Evolutionary conservation across 2,797 vertebrate genomes (phyloP), one percentile per base, ranked within the genome.

Genomic region (Ibycter americanus): DNA sequence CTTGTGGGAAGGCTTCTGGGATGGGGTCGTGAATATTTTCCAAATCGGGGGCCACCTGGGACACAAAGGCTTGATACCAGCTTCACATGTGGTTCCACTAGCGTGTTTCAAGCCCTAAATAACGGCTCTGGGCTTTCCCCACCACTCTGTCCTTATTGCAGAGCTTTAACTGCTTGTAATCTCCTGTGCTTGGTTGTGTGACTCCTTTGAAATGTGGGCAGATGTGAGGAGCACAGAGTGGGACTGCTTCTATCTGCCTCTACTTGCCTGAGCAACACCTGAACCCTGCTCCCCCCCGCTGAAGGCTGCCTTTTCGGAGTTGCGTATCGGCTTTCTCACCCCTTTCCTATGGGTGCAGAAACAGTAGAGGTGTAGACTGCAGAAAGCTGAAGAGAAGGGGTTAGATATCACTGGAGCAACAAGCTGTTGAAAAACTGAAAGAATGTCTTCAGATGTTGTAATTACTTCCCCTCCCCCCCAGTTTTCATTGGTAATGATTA

Each of bases 401-500:
- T 34, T 67, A 61, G 42, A 38, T 38, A 40, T 42, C 54, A 56
- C 29, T 54, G 65, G 9, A 58, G 19, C 29, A 81, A 34, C 13
- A 62, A 71, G 9, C 22, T 58, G 32, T 32, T 15, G 52, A 61
- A 86, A 86, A 76, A 32, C 8, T 63, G 23, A 67, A 91, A 90
- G 10, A 73, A 76, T 31, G 26, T n/a, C 47, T 81, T 90, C 22
- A 46, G 26, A 67, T 67, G 4, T 20, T 87, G 36, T 83, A 42
- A 52, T 49, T 72, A 14, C 11, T 20, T 1, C 2, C 7, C 23
- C 6, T 2, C 0, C 4, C 16, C 42, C 9, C 0, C 2, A 21
- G 6, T 80, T 85, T 92, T 65, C 31, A 34, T 68, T 40, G 32
- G 13, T 88, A 74, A 47, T 70, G 38, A 83, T 77, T 87, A 87